Conservation (phyloP, 2,888 invertebrate species). For the Sinodicranocentrus sp. region DNA sequence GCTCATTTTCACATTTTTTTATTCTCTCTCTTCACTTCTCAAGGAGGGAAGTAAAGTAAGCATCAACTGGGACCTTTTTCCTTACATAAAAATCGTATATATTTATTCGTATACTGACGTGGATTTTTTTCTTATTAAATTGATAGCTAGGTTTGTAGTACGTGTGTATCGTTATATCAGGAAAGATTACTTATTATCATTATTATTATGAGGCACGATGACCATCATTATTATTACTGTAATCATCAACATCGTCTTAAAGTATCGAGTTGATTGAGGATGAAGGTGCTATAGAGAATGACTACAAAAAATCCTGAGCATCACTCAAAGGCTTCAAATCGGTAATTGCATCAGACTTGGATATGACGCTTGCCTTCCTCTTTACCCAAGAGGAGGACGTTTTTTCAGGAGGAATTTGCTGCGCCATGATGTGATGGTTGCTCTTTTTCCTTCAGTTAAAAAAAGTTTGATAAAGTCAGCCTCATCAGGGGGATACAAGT, state of each 20-base stretch:
- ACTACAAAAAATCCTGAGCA: neutral
- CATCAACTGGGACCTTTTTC: neutral
- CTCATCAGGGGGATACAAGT: neutral
- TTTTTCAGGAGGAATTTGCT: constrained; percentile 17
- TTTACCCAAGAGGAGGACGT: too few relatives aligned
- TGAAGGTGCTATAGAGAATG: constrained; percentile 7
- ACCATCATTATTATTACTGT: constrained; percentile 37
- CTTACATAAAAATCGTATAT: neutral
- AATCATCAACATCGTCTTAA: constrained; percentile 26
- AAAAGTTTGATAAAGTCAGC: neutral
- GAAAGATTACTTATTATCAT: constrained; percentile 41
- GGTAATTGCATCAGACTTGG: constrained; percentile 8
- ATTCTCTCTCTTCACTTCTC: neutral
- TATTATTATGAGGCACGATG: constrained; percentile 42
- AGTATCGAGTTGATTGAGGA: constrained; percentile 16
- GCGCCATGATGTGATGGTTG: constrained; percentile 34
- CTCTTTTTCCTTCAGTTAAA: neutral
- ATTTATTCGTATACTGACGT: neutral
- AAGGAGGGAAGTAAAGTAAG: neutral
- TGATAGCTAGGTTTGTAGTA: constrained; percentile 37
- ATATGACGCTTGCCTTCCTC: neutral
- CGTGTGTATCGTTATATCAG: constrained; percentile 58
- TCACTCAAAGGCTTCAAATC: constrained; percentile 13
- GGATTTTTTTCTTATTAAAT: neutral
- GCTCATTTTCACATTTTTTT: constrained; percentile 46